Conservation (phyloP, 2,888 invertebrate species). For the Globia sparganii region DNA sequence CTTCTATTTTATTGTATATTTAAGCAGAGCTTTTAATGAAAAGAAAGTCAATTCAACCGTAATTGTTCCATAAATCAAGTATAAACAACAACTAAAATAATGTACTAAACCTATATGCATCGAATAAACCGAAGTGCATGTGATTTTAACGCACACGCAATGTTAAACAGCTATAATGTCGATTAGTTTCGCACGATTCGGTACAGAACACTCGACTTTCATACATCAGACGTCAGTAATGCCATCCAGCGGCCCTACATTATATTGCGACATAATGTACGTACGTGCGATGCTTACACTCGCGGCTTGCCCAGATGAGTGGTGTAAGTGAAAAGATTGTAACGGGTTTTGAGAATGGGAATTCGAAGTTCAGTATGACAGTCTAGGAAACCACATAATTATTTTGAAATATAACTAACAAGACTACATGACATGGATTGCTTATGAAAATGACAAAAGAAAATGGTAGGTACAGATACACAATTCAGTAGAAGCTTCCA, state of each 20-base stretch:
- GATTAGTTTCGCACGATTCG: conserved; percentile 73
- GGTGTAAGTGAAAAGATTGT: conserved; percentile 46
- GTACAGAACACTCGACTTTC: conserved; percentile 66
- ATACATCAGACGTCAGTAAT: conserved; percentile 61
- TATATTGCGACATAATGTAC: conserved; percentile 62
- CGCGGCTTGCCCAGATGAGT: conserved; percentile 19
- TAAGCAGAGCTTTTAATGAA: conserved; percentile 7
- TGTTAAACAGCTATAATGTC: conserved; percentile 65
- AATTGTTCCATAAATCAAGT: conserved; percentile 26
- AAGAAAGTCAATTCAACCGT: background rate
- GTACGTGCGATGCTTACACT: conserved; percentile 46
- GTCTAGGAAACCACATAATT: conserved; percentile 1
- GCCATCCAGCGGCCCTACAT: conserved; percentile 59
- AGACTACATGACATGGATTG: background rate
- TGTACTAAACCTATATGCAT: conserved; percentile 29
- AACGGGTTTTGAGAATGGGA: conserved; percentile 2
- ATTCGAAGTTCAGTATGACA: no score
- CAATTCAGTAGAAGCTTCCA: background rate
- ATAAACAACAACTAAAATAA: conserved; percentile 8
- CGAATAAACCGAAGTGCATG: conserved; percentile 48
- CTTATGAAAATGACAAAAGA: background rate
- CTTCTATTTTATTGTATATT: background rate
- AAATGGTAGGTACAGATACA: background rate
- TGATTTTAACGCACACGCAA: conserved; percentile 57
- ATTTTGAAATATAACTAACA: background rate